Conservation (phyloP, 2,113 vertebrate species). For the Plotosus lineatus region DNA sequence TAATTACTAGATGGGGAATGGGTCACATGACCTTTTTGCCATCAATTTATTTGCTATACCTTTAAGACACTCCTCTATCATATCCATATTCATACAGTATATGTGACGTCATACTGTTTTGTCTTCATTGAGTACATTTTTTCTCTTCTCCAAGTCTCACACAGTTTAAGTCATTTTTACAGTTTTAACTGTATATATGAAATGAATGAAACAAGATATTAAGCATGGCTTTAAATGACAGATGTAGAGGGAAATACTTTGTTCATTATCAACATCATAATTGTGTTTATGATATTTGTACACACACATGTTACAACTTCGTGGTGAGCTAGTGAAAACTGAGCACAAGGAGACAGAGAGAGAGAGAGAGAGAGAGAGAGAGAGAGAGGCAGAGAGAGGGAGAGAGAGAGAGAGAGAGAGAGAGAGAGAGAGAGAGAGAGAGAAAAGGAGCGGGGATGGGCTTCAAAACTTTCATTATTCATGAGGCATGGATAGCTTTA, state of each 20-base stretch:
- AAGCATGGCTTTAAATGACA: not conserved
- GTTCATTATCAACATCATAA: not conserved
- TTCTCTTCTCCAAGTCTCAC: not conserved
- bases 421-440: constrained; percentile 51
- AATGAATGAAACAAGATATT: not conserved
- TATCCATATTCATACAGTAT: not conserved
- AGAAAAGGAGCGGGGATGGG: constrained; percentile 77
- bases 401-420: not conserved
- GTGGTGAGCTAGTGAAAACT: constrained; percentile 42
- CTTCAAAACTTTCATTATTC: constrained; percentile 87
- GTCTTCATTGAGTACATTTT: not conserved
- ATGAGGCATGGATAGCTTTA: constrained; percentile 89
- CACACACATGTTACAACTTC: not conserved
- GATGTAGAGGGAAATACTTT: not conserved
- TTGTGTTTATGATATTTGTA: not conserved
- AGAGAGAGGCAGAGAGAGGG: constrained; percentile 3
- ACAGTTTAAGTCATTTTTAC: not conserved
- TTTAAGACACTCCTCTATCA: constrained; percentile 1
- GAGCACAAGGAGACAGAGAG: constrained; percentile 14
- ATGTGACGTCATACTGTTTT: not conserved
- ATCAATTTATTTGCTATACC: constrained; percentile 13
- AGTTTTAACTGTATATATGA: not conserved
- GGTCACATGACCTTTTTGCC: constrained; percentile 43
- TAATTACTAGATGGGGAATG: constrained; percentile 38
- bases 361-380: constrained; percentile 11